Percentiles rank a stretch among this genome's conserved stretches.
phyloP scores from a whole-genome alignment of 2,797 vertebrate species.

The Craterocephalus amniculus region DNA sequence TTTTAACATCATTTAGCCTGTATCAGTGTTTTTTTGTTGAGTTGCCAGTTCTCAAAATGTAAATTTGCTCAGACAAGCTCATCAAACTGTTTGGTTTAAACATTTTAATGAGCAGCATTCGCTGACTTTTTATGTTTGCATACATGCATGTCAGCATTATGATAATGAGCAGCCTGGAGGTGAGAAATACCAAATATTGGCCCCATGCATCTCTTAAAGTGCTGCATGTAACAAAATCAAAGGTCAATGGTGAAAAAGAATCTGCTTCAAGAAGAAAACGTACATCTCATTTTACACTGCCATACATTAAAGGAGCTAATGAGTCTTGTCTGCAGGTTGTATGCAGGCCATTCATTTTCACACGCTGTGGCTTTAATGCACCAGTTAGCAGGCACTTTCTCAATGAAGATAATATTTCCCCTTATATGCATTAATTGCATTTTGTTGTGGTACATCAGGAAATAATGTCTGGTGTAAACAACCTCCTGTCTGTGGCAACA shows the following conservation, averaged over 20 bases:
- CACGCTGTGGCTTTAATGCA: too few species aligned
- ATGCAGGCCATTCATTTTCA: too few species aligned
- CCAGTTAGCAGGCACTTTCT: background rate
- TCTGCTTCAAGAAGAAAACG: too few species aligned
- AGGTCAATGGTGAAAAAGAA: too few species aligned
- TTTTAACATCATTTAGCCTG: too few species aligned
- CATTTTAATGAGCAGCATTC: background rate
- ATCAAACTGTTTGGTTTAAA: background rate
- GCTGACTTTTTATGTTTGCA: background rate
- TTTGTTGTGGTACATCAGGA: conserved; percentile 29
- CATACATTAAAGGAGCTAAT: too few species aligned
- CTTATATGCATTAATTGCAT: background rate
- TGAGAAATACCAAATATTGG: background rate
- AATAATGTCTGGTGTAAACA: conserved; percentile 32
- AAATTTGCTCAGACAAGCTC: too few species aligned
- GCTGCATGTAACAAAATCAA: too few species aligned
- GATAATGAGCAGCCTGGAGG: background rate
- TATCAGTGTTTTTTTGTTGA: background rate
- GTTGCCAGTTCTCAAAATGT: too few species aligned
- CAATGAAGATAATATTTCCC: too few species aligned
- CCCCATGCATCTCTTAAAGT: background rate
- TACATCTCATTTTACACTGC: too few species aligned
- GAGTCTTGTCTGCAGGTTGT: too few species aligned
- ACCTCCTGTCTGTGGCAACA: conserved; percentile 39
- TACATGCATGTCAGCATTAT: background rate